Evolutionary conservation across 2,888 invertebrate genomes (phyloP).

Genomic region (Plusia festucae): DNA sequence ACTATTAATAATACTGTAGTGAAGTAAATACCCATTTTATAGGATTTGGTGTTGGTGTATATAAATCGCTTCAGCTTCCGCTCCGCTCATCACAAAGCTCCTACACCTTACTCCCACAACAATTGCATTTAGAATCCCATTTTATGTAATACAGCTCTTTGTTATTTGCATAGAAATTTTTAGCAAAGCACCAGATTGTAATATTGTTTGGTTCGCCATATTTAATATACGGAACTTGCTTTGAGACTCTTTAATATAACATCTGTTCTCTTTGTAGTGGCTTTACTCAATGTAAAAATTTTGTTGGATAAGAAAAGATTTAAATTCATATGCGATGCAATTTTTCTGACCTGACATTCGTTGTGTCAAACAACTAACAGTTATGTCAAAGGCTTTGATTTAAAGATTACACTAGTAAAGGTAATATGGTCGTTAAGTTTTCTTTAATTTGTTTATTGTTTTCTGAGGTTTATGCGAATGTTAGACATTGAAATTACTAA

Average conservation of each 20-base stretch:
- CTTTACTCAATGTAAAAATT: background rate
- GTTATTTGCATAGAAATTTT: conserved; percentile 72
- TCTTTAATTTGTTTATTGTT: no score
- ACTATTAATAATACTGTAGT: no score
- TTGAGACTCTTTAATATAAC: conserved; percentile 16
- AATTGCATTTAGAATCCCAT: conserved; percentile 76
- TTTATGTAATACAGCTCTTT: conserved; percentile 66
- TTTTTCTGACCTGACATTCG: no score
- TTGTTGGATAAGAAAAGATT: background rate
- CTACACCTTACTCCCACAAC: conserved; percentile 42
- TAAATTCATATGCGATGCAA: background rate
- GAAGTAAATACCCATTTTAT: no score
- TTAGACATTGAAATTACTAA: no score
- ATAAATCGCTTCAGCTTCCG: conserved; percentile 20
- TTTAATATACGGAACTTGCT: conserved; percentile 28
- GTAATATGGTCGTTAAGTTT: no score
- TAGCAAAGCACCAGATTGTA: conserved; percentile 55
- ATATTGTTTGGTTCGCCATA: conserved; percentile 36
- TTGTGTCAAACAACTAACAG: no score
- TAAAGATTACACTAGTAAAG: no score
- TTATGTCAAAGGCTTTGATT: no score
- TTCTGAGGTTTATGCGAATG: no score
- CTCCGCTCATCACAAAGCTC: conserved; percentile 16
- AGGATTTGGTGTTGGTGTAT: no score
- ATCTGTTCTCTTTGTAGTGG: background rate